These are phyloP conservation scores for Turdus rufiventris DNA, from an alignment of 2,113 vertebrate genomes.

Conservation along the genomic window DNA sequence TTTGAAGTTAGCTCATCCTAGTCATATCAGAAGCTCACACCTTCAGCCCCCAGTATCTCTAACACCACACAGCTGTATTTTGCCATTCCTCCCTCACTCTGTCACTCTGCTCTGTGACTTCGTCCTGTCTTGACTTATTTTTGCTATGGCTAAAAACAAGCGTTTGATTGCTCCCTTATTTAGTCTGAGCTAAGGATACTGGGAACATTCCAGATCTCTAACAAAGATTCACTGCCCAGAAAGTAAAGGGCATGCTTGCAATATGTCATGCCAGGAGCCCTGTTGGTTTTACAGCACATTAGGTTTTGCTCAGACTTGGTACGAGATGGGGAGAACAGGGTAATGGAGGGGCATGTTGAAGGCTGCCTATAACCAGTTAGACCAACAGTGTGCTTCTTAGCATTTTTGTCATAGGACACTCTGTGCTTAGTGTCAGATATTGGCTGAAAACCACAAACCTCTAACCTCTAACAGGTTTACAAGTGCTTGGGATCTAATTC, in stretches of 20 bases:
- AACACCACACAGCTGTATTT: slow-evolving; percentile 10
- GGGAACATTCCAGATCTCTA: neutral
- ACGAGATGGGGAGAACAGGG: neutral
- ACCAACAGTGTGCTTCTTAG: neutral
- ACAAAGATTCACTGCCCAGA: neutral
- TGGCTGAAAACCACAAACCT: neutral
- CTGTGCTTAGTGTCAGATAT: neutral
- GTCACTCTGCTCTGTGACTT: neutral
- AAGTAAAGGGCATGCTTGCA: neutral
- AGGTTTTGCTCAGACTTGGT: neutral
- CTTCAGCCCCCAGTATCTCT: neutral
- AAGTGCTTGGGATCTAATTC: neutral
- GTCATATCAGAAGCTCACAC: neutral
- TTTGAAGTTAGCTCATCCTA: neutral
- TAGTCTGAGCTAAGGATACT: slow-evolving; percentile 32
- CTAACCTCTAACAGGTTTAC: neutral
- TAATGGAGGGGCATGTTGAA: neutral
- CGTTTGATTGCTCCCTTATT: slow-evolving; percentile 23
- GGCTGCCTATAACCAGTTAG: neutral
- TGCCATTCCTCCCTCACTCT: neutral
- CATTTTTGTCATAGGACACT: neutral
- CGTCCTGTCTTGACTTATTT: neutral
- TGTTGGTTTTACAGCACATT: neutral
- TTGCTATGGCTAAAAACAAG: neutral
- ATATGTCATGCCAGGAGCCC: neutral